Percentiles rank a stretch among this genome's conserved stretches.
These are phyloP conservation scores for Poecilus cupreus DNA, from an alignment of 2,888 invertebrate species.

Conservation along the genomic window DNA sequence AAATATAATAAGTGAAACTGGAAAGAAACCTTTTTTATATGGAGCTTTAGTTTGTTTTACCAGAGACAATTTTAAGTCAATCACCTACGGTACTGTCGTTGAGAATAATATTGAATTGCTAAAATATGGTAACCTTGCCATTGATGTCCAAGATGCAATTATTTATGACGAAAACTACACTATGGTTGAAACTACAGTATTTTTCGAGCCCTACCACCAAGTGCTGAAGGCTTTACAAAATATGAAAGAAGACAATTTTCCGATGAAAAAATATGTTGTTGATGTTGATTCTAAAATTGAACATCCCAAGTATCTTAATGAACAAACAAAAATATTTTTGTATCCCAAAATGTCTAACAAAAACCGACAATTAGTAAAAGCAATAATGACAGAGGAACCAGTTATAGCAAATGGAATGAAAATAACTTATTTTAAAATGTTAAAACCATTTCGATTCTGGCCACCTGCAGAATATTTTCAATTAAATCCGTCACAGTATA, in stretches of 20 bases:
- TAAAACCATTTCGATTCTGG: slow-evolving; percentile 68
- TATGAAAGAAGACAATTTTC: slow-evolving; percentile 75
- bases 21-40: slow-evolving; percentile 76
- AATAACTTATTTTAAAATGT: background rate
- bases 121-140: slow-evolving; percentile 73
- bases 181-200: slow-evolving; percentile 84
- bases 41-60: slow-evolving; percentile 84
- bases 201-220: slow-evolving; percentile 85
- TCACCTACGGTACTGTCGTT: slow-evolving; percentile 80
- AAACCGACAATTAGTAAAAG: no score
- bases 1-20: slow-evolving; percentile 71
- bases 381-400: background rate
- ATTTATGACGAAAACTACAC: slow-evolving; percentile 70
- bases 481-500: slow-evolving; percentile 79
- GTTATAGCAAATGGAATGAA: background rate
- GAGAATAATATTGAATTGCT: slow-evolving; percentile 74
- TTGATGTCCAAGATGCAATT: slow-evolving; percentile 70
- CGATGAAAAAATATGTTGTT: slow-evolving; percentile 80
- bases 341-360: background rate
- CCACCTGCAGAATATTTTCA: slow-evolving; percentile 72
- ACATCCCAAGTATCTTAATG: slow-evolving; percentile 69
- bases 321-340: slow-evolving; percentile 24
- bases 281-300: slow-evolving; percentile 69
- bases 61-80: slow-evolving; percentile 78
- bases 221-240: slow-evolving; percentile 80